phyloP scores from a whole-genome alignment of 2,888 invertebrate genomes.

The Arctia plantaginis region DNA sequence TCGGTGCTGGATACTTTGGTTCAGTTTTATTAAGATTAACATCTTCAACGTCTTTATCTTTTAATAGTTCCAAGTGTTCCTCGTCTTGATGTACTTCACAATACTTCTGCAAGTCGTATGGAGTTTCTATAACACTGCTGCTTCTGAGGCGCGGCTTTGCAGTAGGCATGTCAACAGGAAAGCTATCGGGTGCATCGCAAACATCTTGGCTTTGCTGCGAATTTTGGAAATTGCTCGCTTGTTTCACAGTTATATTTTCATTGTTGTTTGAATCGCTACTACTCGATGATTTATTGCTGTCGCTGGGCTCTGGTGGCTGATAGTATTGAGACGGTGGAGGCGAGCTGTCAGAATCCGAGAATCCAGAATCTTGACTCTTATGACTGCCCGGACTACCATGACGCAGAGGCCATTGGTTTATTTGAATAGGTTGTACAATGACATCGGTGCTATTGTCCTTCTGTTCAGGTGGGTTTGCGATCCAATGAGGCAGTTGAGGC shows the following conservation, averaged over 20 bases:
- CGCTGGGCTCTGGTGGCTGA: conserved; percentile 67
- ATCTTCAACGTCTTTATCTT: conserved; percentile 70
- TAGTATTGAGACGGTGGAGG: conserved; percentile 83
- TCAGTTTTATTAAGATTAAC: conserved; percentile 58
- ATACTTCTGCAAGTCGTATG: conserved; percentile 83
- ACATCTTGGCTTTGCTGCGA: conserved; percentile 67
- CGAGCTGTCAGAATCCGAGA: conserved; percentile 91
- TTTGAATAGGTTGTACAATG: conserved; percentile 70
- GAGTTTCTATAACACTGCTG: conserved; percentile 83
- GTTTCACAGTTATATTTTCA: conserved; percentile 80
- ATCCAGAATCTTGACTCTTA: conserved; percentile 93
- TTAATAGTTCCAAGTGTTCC: conserved; percentile 77
- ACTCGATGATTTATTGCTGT: conserved; percentile 75
- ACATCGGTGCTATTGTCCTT: conserved; percentile 76
- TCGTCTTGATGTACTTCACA: conserved; percentile 82
- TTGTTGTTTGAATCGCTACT: conserved; percentile 82
- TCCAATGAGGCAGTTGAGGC: conserved; percentile 84
- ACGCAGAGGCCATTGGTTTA: conserved; percentile 80
- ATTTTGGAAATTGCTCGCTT: conserved; percentile 77
- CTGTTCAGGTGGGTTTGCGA: conserved; percentile 79
- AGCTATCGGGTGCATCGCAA: conserved; percentile 63
- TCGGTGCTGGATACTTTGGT: conserved; percentile 69
- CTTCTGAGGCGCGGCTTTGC: conserved; percentile 80
- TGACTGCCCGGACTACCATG: conserved; percentile 88
- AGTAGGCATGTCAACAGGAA: conserved; percentile 62